Evolutionary conservation across 2,888 invertebrate species (phyloP).

Genomic region (Agrilus mali): DNA sequence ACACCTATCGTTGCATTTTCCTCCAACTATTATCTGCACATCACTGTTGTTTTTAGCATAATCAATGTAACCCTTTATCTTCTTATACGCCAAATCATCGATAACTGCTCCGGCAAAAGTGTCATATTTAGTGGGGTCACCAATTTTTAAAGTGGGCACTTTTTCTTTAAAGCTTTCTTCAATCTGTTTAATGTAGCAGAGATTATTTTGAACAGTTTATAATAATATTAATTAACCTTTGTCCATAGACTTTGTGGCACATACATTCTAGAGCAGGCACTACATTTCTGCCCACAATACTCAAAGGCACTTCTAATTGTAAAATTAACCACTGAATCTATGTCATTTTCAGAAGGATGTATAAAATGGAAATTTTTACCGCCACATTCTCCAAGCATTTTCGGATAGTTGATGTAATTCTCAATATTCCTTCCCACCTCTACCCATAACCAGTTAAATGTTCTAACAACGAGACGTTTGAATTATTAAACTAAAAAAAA

Average conservation of each 20-base stretch:
- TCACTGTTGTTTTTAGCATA: slow-evolving; percentile 65
- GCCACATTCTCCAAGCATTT: slow-evolving; percentile 92
- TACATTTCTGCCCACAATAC: slow-evolving; percentile 96
- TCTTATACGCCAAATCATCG: slow-evolving; percentile 81
- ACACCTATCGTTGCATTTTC: slow-evolving; percentile 58
- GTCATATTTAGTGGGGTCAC: slow-evolving; percentile 69
- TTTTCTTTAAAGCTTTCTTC: slow-evolving; percentile 42
- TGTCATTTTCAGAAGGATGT: slow-evolving; percentile 74
- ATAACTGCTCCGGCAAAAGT: slow-evolving; percentile 93
- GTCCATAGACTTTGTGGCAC: slow-evolving; percentile 83
- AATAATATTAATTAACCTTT: slow-evolving; percentile 30
- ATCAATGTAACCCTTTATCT: slow-evolving; percentile 82
- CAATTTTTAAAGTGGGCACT: slow-evolving; percentile 66
- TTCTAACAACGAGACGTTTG: slow-evolving; percentile 38
- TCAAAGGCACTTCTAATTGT: slow-evolving; percentile 92
- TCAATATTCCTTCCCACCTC: slow-evolving; percentile 82
- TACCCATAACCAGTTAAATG: slow-evolving; percentile 86
- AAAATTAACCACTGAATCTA: slow-evolving; percentile 63
- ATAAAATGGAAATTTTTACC: slow-evolving; percentile 99
- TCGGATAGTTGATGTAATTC: slow-evolving; percentile 79
- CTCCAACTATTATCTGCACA: slow-evolving; percentile 75
- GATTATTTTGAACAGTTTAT: slow-evolving; percentile 1
- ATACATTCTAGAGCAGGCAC: slow-evolving; percentile 95
- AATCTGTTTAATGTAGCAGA: no score
- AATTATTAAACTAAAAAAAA: no score